Evolutionary conservation across 2,113 vertebrate species (phyloP).

Genomic region (Seriola quinqueradiata): DNA sequence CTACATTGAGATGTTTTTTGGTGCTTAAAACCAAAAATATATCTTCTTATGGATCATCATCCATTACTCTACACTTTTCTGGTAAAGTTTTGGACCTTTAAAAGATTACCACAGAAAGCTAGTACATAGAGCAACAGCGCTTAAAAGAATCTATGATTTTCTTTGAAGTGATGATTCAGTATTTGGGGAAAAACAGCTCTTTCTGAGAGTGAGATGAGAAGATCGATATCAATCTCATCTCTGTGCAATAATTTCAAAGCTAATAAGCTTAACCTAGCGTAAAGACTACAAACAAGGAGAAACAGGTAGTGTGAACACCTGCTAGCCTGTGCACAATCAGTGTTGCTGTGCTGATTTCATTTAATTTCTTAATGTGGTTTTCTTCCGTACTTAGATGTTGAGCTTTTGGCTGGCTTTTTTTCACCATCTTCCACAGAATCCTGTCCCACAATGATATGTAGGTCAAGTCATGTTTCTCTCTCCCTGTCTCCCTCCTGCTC

Average conservation of each 20-base stretch:
- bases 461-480: conserved; percentile 30
- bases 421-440: conserved; percentile 34
- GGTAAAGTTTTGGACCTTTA: too few relatives aligned
- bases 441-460: conserved; percentile 27
- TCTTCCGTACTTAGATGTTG: not conserved
- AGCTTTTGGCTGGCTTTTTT: not conserved
- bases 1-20: too few relatives aligned
- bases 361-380: not conserved
- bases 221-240: not conserved
- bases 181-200: too few relatives aligned
- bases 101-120: too few relatives aligned
- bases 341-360: not conserved
- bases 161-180: too few relatives aligned
- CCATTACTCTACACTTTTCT: too few relatives aligned
- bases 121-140: too few relatives aligned
- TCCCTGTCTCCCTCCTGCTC: conserved; percentile 7
- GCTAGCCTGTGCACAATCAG: not conserved
- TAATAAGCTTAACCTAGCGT: not conserved
- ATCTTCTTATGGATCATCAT: too few relatives aligned
- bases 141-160: too few relatives aligned
- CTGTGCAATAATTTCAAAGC: not conserved
- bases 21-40: too few relatives aligned
- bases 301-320: not conserved
- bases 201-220: not conserved
- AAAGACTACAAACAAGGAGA: not conserved